These are phyloP conservation scores for Trachelus iudaicus DNA, from an alignment of 2,888 invertebrate genomes.

Conservation along the genomic window DNA sequence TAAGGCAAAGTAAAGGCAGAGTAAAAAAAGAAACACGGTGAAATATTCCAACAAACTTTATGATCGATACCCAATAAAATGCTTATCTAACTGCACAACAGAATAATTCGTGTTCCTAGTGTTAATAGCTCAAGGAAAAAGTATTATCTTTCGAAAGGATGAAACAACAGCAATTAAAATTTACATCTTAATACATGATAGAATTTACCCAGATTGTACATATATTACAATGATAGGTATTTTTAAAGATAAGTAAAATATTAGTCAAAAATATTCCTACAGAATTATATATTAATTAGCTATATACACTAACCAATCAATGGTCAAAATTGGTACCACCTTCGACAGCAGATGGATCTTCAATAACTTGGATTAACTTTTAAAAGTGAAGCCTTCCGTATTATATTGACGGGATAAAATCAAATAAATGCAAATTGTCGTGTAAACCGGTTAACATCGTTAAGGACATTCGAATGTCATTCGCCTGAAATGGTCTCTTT, in stretches of 20 bases:
- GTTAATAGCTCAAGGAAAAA: no score
- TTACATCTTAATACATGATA: no score
- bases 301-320: no score
- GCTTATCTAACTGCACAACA: neutral
- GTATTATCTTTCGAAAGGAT: no score
- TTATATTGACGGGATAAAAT: neutral
- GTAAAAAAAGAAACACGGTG: neutral
- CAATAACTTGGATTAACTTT: neutral
- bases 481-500: neutral
- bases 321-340: neutral
- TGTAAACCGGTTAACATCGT: neutral
- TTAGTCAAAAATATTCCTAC: no score
- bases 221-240: neutral
- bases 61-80: neutral
- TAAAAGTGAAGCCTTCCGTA: neutral
- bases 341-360: no score
- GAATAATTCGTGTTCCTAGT: neutral
- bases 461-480: neutral
- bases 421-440: neutral
- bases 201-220: neutral
- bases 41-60: neutral
- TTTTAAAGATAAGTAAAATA: neutral
- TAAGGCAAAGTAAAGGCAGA: neutral
- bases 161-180: no score
- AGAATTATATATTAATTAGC: no score